phyloP scores from a whole-genome alignment of 2,113 vertebrate species.

The Sander lucioperca region DNA sequence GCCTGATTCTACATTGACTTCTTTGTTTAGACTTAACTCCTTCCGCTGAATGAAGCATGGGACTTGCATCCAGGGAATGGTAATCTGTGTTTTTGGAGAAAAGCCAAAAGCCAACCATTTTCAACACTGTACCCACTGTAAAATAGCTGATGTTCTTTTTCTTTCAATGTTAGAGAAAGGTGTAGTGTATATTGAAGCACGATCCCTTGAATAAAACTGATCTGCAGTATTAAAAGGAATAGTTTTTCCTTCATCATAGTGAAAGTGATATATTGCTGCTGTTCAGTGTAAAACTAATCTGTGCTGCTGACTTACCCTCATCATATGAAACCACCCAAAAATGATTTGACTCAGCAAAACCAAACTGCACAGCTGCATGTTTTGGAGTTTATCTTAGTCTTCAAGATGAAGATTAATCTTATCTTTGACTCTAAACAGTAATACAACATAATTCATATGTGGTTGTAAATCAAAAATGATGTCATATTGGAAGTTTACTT shows the following conservation, averaged over 20 bases:
- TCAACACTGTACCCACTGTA: constrained; percentile 15
- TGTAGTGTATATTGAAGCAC: neutral
- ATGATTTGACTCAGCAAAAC: neutral
- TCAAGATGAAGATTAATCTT: neutral
- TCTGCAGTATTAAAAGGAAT: neutral
- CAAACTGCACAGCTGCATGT: neutral
- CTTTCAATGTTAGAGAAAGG: neutral
- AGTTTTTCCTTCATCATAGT: neutral
- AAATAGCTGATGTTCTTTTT: constrained; percentile 7
- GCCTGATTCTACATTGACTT: constrained; percentile 39
- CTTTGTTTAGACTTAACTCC: constrained; percentile 57
- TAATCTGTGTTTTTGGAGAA: constrained; percentile 42
- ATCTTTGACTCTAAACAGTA: neutral
- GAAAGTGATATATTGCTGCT: neutral
- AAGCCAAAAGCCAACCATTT: constrained; percentile 12
- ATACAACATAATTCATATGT: neutral
- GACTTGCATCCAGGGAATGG: constrained; percentile 19
- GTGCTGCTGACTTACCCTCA: neutral
- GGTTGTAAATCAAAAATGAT: neutral
- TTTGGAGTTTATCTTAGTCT: neutral
- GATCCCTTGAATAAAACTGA: neutral
- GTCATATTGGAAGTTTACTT: neutral
- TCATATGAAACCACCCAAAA: neutral
- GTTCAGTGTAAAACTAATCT: neutral
- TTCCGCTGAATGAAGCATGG: constrained; percentile 29